Evolutionary conservation across 2,113 vertebrate species (phyloP).

Genomic region (Phylloscopus whistleri): DNA sequence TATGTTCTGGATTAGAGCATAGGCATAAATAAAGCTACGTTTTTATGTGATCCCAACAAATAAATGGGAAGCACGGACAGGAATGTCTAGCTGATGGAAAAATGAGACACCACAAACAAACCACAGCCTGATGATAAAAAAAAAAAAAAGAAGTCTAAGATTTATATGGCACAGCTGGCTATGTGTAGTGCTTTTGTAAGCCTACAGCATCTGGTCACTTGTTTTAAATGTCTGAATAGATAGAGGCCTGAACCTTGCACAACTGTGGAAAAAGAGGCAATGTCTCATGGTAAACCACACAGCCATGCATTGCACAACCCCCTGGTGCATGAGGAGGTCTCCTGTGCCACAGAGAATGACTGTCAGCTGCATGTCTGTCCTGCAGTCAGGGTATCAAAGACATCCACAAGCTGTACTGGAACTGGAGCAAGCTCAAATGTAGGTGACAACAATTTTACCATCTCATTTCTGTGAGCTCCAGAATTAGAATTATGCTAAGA

Average conservation of each 20-base stretch:
- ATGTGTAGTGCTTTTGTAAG: constrained; percentile 54
- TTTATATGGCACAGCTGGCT: constrained; percentile 75
- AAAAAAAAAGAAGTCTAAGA: constrained; percentile 40
- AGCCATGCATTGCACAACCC: background rate
- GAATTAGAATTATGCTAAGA: background rate
- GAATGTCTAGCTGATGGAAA: constrained; percentile 71
- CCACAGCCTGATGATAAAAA: constrained; percentile 70
- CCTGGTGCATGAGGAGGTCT: background rate
- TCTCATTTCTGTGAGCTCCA: background rate
- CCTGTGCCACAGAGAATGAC: rapidly evolving
- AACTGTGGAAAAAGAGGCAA: constrained; percentile 41
- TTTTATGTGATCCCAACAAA: constrained; percentile 72
- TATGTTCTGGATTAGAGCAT: constrained; percentile 70
- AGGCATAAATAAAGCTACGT: constrained; percentile 58
- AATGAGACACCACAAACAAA: constrained; percentile 74
- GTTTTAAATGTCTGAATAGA: constrained; percentile 62
- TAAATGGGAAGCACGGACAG: constrained; percentile 69
- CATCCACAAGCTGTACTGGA: background rate
- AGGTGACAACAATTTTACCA: background rate
- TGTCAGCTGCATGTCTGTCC: background rate
- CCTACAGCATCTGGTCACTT: constrained; percentile 64
- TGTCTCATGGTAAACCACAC: background rate
- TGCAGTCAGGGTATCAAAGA: background rate
- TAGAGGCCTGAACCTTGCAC: constrained; percentile 38
- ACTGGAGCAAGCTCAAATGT: background rate